Conservation (phyloP, 2,888 invertebrate genomes). For the Watsonalla cultraria region DNA sequence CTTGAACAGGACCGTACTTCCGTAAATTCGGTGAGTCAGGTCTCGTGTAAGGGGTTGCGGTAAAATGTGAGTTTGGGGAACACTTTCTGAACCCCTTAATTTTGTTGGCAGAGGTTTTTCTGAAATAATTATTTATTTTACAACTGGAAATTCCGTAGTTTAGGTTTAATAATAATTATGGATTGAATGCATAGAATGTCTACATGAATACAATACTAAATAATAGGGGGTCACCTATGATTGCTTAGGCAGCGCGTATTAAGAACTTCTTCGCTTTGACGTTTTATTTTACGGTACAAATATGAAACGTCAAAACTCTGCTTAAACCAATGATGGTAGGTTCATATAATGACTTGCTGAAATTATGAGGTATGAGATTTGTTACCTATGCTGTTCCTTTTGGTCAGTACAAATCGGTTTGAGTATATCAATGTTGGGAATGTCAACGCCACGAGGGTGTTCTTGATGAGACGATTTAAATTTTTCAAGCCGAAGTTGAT, state of each 20-base stretch:
- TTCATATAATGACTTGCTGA: neutral
- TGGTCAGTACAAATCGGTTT: slow-evolving; percentile 3
- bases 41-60: slow-evolving; percentile 2
- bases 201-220: no score
- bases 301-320: no score
- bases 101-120: slow-evolving; percentile 5
- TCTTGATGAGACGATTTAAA: neutral
- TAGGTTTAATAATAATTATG: neutral
- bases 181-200: no score
- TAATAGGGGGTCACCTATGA: no score
- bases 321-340: no score
- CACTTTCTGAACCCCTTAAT: slow-evolving; percentile 6
- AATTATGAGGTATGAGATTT: neutral
- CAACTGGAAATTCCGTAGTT: neutral
- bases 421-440: slow-evolving; percentile 15
- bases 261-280: no score
- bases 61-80: slow-evolving; percentile 12
- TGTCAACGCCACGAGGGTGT: slow-evolving; percentile 10
- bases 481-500: slow-evolving; percentile 15
- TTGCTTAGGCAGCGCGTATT: no score
- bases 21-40: neutral
- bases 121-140: neutral
- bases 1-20: neutral
- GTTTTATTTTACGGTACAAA: no score
- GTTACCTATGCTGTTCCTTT: neutral